Base-by-base conservation (phyloP, 1,140 invertebrate genomes). In the Samia ricini region DNA sequence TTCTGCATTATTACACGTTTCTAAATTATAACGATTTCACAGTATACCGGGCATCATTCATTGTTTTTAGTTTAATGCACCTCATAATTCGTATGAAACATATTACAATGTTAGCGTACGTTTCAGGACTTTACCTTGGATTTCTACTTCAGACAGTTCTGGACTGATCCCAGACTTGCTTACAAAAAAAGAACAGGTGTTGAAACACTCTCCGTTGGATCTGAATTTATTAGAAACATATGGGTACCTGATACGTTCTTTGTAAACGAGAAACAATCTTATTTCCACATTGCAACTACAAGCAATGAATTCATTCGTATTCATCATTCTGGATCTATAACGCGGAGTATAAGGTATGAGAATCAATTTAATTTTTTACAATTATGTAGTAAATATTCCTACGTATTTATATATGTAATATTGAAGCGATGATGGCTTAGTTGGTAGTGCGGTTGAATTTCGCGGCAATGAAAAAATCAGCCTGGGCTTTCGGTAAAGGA, bases 191-290 rank as follows among this genome's bases (percentile, higher is more conserved):
- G 94, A 79, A 93, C 93, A 42, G 95, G 95, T 61, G 95, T 97
- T 68, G 95, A 97, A 85, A 96, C 95, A 74, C 92, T 97, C 56
- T 96, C 95, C 72, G 96, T 96, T 73, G 97, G 95, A 78, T 97
- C 95, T 74, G 97, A 96, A 92, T 98, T 97, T 92, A 96, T 98
- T 88, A 96, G 97, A 89, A 97, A 97, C 91, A 97, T 98, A 82
- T 98, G 97, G 97, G 96, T 98, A 83, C 97, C 97, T 71, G 97
- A 99, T 91, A 98, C 97, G 69, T 98, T 98, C 92, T 98, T 98
- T 92, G 97, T 96, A 74, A 99, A 98, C 91, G 97, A 98, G 91
- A 98, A 99, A 93, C 97, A 97, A 91, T 97, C 97, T 69, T 98
- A 97, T 92, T 98, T 98, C 92, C 97, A 99, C 92, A 96, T 97